phyloP scores from a whole-genome alignment of 2,797 vertebrate species.

The Rhyacichthys aspro region DNA sequence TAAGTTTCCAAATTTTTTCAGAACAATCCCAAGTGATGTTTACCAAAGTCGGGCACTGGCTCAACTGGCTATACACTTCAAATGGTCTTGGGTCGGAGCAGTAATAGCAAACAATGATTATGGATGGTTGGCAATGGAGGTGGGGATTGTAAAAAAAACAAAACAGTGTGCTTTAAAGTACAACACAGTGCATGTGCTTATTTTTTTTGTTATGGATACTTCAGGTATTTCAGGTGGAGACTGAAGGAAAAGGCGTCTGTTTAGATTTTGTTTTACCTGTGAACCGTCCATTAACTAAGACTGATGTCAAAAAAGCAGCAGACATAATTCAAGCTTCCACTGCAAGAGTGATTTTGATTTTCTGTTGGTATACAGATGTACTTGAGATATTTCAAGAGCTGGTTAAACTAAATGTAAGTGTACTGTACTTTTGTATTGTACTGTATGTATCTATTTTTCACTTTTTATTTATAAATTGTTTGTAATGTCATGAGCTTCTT shows the following conservation, averaged over 20 bases:
- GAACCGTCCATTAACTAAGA: slow-evolving; percentile 62
- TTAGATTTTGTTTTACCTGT: slow-evolving; percentile 76
- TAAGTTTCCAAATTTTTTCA: slow-evolving; percentile 61
- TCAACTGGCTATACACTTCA: slow-evolving; percentile 65
- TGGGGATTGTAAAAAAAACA: no score
- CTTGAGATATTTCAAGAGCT: slow-evolving; percentile 72
- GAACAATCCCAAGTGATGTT: slow-evolving; percentile 78
- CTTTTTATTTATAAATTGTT: no score
- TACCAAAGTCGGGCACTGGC: slow-evolving; percentile 76
- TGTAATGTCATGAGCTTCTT: no score
- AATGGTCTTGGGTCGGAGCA: slow-evolving; percentile 73
- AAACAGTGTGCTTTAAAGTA: no score
- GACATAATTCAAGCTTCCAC: slow-evolving; percentile 69
- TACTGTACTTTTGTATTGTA: no score
- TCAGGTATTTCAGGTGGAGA: slow-evolving; percentile 73
- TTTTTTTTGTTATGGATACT: neutral
- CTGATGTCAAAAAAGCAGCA: slow-evolving; percentile 65
- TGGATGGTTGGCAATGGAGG: slow-evolving; percentile 67
- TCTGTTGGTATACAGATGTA: slow-evolving; percentile 77
- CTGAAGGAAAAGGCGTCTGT: slow-evolving; percentile 64
- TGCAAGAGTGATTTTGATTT: slow-evolving; percentile 76
- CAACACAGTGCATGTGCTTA: no score
- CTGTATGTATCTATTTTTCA: no score
- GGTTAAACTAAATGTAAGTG: slow-evolving; percentile 69
- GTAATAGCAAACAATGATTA: slow-evolving; percentile 67